Percentiles rank a stretch among this genome's conserved stretches.
These are phyloP conservation scores for Magallana ariakensis DNA, from an alignment of 1,140 invertebrate genomes.

Conservation along the genomic window DNA sequence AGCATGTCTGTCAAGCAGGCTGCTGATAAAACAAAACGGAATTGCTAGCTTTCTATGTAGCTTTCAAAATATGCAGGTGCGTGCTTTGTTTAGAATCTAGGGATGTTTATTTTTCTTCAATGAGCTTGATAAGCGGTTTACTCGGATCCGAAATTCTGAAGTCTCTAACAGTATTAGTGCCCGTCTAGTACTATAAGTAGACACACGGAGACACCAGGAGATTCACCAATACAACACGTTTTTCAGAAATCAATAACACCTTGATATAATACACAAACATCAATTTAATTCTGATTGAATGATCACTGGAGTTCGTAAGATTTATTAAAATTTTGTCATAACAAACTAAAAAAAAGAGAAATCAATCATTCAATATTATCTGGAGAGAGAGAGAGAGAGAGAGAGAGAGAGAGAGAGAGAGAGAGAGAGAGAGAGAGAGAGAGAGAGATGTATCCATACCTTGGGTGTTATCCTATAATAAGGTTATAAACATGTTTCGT, in stretches of 20 bases:
- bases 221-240: too few species aligned
- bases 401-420: background rate
- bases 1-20: constrained; percentile 4
- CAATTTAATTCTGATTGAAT: too few species aligned
- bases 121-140: constrained; percentile 6
- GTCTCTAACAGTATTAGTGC: too few species aligned
- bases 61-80: constrained; percentile 18
- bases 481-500: too few species aligned
- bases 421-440: constrained; percentile 30
- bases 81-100: background rate
- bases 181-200: too few species aligned
- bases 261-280: too few species aligned
- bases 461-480: background rate
- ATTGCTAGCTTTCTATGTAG: background rate
- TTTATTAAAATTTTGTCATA: background rate
- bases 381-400: too few species aligned
- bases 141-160: background rate
- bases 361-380: too few species aligned
- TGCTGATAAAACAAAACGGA: background rate
- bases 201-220: too few species aligned
- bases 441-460: background rate
- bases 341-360: too few species aligned
- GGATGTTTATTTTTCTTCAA: background rate
- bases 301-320: background rate
- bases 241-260: too few species aligned